Evolutionary conservation across 2,888 invertebrate genomes (phyloP).

Genomic region (Sclerodermus sp.): DNA sequence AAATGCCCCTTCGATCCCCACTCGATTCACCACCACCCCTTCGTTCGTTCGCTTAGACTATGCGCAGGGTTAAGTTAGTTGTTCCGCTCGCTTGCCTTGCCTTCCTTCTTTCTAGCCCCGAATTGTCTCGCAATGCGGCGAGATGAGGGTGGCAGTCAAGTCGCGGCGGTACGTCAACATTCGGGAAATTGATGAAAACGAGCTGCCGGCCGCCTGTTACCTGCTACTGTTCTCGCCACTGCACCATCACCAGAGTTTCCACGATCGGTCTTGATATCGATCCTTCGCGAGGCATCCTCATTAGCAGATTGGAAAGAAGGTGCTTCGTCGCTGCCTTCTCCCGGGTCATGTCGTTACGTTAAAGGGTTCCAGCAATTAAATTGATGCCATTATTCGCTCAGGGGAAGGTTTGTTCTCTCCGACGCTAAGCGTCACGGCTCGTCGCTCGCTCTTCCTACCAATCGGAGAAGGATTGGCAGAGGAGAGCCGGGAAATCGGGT

Average conservation of each 20-base stretch:
- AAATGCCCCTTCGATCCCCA: too few species aligned
- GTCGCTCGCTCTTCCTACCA: constrained; percentile 6
- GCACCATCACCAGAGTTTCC: too few species aligned
- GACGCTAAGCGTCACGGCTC: constrained; percentile 11
- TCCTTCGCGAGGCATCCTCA: constrained; percentile 18
- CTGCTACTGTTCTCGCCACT: constrained; percentile 4
- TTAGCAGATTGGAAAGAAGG: constrained; percentile 32
- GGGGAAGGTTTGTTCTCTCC: too few species aligned
- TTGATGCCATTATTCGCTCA: constrained; percentile 16
- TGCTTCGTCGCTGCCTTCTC: too few species aligned
- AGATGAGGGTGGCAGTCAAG: too few species aligned
- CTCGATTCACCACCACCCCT: too few species aligned
- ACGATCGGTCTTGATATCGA: background rate
- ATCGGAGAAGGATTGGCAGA: constrained; percentile 7
- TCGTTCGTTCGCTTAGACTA: too few species aligned
- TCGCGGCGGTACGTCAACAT: constrained; percentile 41
- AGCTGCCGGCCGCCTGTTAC: constrained; percentile 20
- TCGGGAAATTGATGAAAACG: constrained; percentile 47
- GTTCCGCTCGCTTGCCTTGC: constrained; percentile 13
- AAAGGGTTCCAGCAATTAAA: constrained; percentile 36
- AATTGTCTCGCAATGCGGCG: too few species aligned
- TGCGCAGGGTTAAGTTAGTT: too few species aligned
- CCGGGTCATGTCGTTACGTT: constrained; percentile 16
- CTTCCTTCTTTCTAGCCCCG: constrained; percentile 14
- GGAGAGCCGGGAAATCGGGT: background rate